Evolutionary conservation across 2,113 vertebrate genomes (phyloP).

Genomic region (Phalacrocorax carbo): DNA sequence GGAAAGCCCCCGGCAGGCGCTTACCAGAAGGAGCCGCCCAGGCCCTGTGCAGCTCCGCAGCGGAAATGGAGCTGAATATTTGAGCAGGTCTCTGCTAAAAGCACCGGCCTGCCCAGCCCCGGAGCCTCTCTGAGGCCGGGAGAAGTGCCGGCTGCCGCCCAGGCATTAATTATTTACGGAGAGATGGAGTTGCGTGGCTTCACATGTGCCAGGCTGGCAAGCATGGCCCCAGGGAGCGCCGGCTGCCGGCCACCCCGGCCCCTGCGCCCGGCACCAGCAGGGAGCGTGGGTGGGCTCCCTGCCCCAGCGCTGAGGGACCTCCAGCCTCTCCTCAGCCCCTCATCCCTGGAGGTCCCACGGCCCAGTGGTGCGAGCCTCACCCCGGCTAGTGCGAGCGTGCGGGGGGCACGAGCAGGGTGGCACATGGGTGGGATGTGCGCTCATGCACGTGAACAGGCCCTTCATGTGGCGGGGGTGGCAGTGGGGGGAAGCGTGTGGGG

Average conservation of each 20-base stretch:
- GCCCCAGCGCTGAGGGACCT: background rate
- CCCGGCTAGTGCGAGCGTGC: background rate
- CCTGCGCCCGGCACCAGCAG: background rate
- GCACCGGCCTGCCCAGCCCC: background rate
- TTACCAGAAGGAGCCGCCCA: conserved; percentile 47
- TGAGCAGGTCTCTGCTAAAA: conserved; percentile 53
- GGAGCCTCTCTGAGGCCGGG: background rate
- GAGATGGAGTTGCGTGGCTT: background rate
- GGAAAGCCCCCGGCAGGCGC: conserved; percentile 14
- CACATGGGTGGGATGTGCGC: background rate
- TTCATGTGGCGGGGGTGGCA: background rate
- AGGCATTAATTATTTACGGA: conserved; percentile 45
- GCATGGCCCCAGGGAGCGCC: background rate
- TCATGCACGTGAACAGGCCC: background rate
- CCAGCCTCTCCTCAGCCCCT: background rate
- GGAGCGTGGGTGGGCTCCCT: background rate
- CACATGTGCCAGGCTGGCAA: background rate
- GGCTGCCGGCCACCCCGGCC: background rate
- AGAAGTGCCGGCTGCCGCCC: background rate
- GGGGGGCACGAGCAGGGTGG: background rate
- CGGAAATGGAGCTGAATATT: conserved; percentile 61
- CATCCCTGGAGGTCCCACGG: fast-evolving
- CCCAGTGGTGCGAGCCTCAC: fast-evolving
- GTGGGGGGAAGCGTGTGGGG: background rate
- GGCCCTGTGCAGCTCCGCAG: background rate